Base-by-base conservation (phyloP, 2,113 vertebrate species). In the Mastomys natalensis region DNA sequence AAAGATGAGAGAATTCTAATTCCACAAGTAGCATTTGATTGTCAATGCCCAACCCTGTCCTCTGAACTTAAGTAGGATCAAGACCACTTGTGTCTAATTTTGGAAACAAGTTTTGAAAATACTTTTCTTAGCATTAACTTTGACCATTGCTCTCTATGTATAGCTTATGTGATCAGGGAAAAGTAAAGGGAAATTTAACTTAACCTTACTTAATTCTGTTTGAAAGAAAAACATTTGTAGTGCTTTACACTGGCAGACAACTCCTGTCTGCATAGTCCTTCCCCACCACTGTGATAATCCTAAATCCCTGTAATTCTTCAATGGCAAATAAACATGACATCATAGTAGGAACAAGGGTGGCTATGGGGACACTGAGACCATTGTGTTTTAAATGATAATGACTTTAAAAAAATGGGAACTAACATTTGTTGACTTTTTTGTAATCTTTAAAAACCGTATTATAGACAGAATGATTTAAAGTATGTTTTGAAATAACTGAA, bases 401-500 rank as follows among this genome's bases (percentile, higher is more conserved):
- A 40, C 15, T 91, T 76, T 31, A 31, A n/a, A n/a, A n/a, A 89
- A 91, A 85, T 53, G 0, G 1, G 10, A 89, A 24, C 62, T 76
- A 43, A 22, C 64, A n/a, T 85, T 74, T 78, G 16, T 84, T 92
- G 43, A 62, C 19, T 7, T 76, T 76, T 94, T 91, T 87, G 3
- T 16, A 89, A 86, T 76, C 26, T 37, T 66, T 84, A 93, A 80
- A 26, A 62, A 2, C 26, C 1, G 19, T 64, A 58, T 62, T 91
- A 45, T 78, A 91, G 58, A 1, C 81, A 72, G 73, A 34, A 84
- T 58, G 48, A 48, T 91, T 89, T 48, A 55, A 78, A 70, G 34
- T 60, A 45, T 87, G 45, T 90, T 91, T 96, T 88, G 43, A 76
- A 86, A 72, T 89, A 62, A 95, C 81, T 37, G 34, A 68, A 85